A percentile compares a stretch with the other conserved stretches of the same genome.
phyloP scores from a whole-genome alignment of 2,888 invertebrate genomes.

The Beris chalybata region DNA sequence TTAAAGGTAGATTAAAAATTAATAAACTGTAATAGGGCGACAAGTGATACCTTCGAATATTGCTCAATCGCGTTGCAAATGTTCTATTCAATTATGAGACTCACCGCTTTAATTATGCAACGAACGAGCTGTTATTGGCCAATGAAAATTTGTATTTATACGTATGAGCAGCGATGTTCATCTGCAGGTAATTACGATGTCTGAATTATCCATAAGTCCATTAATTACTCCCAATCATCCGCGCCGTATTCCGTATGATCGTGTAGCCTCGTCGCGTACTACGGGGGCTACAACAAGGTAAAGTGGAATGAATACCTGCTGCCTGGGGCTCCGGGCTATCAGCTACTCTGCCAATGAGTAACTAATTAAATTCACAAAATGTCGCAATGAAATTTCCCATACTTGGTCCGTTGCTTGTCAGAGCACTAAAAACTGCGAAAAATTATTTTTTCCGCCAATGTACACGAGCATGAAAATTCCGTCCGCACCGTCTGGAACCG shows the following conservation, averaged over 20 bases:
- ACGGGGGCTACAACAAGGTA: constrained; percentile 2
- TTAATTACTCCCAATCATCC: constrained; percentile 30
- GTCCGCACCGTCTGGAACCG: neutral
- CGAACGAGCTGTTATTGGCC: too few species aligned
- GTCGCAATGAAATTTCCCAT: constrained; percentile 37
- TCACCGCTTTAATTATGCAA: too few species aligned
- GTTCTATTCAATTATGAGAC: too few species aligned
- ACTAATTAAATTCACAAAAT: constrained; percentile 38
- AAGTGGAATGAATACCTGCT: constrained; percentile 3
- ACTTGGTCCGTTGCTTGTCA: constrained; percentile 24
- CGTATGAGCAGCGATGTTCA: neutral
- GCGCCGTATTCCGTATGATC: constrained; percentile 5
- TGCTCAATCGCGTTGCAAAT: too few species aligned
- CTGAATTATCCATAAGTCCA: constrained; percentile 32
- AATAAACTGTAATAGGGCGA: too few species aligned
- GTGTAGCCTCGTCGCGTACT: neutral
- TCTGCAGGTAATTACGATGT: constrained; percentile 23
- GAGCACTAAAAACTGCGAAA: constrained; percentile 34
- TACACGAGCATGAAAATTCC: constrained; percentile 23
- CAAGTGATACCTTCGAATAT: too few species aligned
- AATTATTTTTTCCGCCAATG: constrained; percentile 28
- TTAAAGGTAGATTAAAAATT: too few species aligned
- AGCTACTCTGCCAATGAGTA: constrained; percentile 31
- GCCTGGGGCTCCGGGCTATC: constrained; percentile 17
- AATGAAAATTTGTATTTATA: too few species aligned